These are phyloP conservation scores for Eonycteris spelaea DNA, from an alignment of 2,113 vertebrate genomes.

Conservation along the genomic window DNA sequence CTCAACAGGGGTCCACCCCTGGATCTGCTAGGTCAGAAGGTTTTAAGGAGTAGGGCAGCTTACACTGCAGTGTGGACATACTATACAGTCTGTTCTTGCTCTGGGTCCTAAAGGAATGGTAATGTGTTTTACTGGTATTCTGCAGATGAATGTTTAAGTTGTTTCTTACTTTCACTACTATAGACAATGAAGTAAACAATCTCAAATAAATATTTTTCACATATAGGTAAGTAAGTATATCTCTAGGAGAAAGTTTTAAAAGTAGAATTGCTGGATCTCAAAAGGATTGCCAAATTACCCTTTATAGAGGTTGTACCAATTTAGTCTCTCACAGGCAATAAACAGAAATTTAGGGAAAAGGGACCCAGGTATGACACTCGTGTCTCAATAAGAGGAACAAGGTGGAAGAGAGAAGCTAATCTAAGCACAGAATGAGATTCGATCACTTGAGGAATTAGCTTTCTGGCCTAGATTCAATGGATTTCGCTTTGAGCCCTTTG, in stretches of 20 bases:
- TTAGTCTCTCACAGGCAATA: neutral
- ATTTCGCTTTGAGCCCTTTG: neutral
- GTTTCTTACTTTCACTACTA: neutral
- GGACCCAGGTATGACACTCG: neutral
- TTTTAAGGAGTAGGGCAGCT: neutral
- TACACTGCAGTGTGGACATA: neutral
- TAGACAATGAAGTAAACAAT: neutral
- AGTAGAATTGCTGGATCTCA: neutral
- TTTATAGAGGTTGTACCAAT: neutral
- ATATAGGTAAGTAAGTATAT: neutral
- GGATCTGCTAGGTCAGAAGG: neutral
- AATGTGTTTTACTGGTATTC: neutral
- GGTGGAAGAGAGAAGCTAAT: neutral
- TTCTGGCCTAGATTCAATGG: neutral
- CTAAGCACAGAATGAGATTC: neutral
- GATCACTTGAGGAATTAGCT: neutral
- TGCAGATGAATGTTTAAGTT: neutral
- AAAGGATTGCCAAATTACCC: neutral
- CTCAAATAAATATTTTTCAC: neutral
- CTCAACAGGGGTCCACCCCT: neutral
- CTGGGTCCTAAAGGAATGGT: neutral
- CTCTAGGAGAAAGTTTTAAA: conserved; percentile 1
- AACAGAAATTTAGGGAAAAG: conserved; percentile 6
- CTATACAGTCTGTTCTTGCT: neutral
- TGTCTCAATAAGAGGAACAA: neutral